Conservation (phyloP, 1,140 invertebrate species). For the Ephestia elutella region DNA sequence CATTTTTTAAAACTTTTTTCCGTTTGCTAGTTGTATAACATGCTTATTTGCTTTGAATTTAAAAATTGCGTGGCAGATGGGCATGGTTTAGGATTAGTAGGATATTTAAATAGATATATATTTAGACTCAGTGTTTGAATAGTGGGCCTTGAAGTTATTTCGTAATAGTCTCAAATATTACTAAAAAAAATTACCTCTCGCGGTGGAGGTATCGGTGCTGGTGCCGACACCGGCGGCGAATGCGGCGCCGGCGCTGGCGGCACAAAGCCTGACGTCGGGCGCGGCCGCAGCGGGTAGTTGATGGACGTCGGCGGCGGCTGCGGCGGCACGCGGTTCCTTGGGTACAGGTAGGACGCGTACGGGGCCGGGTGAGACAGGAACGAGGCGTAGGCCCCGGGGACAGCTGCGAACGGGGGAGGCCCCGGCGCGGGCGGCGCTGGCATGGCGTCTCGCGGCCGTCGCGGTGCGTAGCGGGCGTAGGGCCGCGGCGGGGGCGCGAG, state of each 20-base stretch:
- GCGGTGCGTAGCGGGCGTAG: conserved; percentile 59
- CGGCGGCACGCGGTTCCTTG: conserved; percentile 30
- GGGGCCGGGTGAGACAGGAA: conserved; percentile 48
- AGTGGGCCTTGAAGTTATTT: too few relatives aligned
- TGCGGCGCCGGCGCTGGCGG: conserved; percentile 53
- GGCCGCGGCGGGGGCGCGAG: conserved; percentile 66
- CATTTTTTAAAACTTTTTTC: not conserved
- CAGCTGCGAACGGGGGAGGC: conserved; percentile 43
- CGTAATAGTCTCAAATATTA: too few relatives aligned
- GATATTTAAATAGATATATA: too few relatives aligned
- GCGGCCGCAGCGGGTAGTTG: conserved; percentile 43
- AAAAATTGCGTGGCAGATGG: too few relatives aligned
- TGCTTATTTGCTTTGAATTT: too few relatives aligned
- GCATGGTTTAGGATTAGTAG: too few relatives aligned
- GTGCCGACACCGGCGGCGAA: conserved; percentile 47
- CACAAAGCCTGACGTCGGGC: conserved; percentile 55
- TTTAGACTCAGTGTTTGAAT: too few relatives aligned
- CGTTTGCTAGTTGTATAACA: too few relatives aligned
- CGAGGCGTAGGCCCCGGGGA: conserved; percentile 46
- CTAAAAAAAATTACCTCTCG: conserved; percentile 49
- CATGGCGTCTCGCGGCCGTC: conserved; percentile 37
- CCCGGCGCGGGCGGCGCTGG: conserved; percentile 37
- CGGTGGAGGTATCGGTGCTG: conserved; percentile 42
- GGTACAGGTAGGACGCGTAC: conserved; percentile 51
- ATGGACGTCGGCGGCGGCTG: conserved; percentile 34